A percentile compares a stretch with the other conserved stretches of the same genome.
Conservation (phyloP, 2,888 invertebrate species). For the Papilio demoleus region DNA sequence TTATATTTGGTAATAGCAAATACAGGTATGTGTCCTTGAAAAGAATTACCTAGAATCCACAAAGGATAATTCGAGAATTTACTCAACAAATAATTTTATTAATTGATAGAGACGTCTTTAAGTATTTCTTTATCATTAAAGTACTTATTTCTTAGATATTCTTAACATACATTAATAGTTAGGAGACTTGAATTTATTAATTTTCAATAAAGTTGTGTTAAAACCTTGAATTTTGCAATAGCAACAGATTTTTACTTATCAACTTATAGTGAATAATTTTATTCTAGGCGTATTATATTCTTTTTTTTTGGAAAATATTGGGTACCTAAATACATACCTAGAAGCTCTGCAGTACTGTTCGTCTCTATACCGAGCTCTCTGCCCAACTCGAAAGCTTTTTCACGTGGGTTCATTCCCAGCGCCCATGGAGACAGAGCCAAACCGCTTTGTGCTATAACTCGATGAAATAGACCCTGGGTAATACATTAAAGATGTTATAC, state of each 20-base stretch:
- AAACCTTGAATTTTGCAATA: not conserved
- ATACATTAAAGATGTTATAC: not conserved
- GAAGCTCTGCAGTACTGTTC: slow-evolving; percentile 82
- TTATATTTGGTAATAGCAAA: slow-evolving; percentile 10
- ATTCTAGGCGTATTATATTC: too few species aligned
- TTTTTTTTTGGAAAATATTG: not conserved
- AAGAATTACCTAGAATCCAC: not conserved
- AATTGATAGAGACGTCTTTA: not conserved
- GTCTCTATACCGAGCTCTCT: slow-evolving; percentile 83
- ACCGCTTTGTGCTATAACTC: slow-evolving; percentile 85
- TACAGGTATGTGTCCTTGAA: not conserved
- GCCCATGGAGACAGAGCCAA: slow-evolving; percentile 86
- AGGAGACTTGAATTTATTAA: not conserved
- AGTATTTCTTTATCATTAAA: not conserved
- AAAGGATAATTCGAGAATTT: not conserved
- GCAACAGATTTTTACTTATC: not conserved
- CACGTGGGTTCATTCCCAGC: slow-evolving; percentile 75
- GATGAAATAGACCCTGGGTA: slow-evolving; percentile 83
- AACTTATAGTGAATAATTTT: not conserved
- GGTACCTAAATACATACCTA: slow-evolving; percentile 62
- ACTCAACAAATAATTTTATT: not conserved
- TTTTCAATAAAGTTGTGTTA: not conserved
- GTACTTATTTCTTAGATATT: not conserved
- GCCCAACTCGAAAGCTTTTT: slow-evolving; percentile 82
- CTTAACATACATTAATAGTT: not conserved